Percentiles rank a stretch among this genome's conserved stretches.
Conservation (phyloP, 2,797 vertebrate species). For the Propithecus deckenii region DNA sequence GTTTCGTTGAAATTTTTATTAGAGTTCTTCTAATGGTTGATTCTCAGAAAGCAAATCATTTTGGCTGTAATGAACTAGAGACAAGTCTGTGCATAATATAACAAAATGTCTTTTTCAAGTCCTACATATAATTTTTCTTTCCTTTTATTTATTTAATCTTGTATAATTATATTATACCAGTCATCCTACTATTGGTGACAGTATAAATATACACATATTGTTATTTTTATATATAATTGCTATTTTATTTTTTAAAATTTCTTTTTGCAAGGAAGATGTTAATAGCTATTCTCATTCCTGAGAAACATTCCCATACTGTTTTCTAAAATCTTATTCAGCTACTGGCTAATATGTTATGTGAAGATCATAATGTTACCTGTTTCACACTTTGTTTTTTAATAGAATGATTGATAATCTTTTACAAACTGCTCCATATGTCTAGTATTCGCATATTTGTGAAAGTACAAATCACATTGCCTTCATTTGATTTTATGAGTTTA, state of each 20-base stretch:
- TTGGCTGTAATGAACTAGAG: fast-evolving
- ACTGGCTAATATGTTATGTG: background rate
- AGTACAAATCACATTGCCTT: conserved; percentile 36
- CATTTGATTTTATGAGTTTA: conserved; percentile 71
- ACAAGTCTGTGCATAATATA: background rate
- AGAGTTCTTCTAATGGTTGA: background rate
- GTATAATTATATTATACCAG: background rate
- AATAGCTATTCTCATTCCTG: background rate
- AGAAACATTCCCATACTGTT: background rate
- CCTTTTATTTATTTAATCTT: background rate
- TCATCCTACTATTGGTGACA: background rate
- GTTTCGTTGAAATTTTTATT: conserved; percentile 57
- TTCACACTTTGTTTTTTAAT: conserved; percentile 55
- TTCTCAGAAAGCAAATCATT: background rate
- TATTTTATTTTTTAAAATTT: background rate
- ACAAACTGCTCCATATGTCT: conserved; percentile 49
- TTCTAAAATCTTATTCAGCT: background rate
- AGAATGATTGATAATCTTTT: conserved; percentile 49
- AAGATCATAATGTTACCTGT: background rate
- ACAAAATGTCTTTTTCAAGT: background rate
- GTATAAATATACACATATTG: background rate
- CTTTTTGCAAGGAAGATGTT: background rate
- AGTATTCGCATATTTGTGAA: background rate
- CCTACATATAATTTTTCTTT: background rate
- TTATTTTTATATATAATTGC: background rate